These are phyloP conservation scores for Lates calcarifer DNA, from an alignment of 2,113 vertebrate genomes.

Conservation along the genomic window DNA sequence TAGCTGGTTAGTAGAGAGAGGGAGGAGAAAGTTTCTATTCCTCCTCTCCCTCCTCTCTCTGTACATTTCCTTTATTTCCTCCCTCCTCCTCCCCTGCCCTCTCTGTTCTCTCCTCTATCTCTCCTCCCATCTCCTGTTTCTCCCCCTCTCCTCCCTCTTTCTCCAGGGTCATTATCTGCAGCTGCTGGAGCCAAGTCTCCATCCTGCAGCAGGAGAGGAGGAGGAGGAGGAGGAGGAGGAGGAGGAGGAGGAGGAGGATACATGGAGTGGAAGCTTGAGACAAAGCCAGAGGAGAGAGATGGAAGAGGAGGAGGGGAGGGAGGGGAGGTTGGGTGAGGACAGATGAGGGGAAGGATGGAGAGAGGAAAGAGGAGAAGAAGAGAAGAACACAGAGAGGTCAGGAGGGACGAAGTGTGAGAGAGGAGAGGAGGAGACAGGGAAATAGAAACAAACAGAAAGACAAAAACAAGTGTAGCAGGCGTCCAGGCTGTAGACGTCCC, in stretches of 20 bases:
- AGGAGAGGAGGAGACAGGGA: background rate
- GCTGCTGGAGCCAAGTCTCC: constrained; percentile 58
- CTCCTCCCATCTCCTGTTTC: background rate
- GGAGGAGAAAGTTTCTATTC: constrained; percentile 50
- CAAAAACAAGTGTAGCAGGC: too few relatives aligned
- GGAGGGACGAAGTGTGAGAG: background rate
- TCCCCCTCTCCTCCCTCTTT: background rate
- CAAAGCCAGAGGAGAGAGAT: constrained; percentile 30
- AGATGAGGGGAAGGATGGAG: background rate
- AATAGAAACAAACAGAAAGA: too few relatives aligned
- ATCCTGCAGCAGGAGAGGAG: constrained; percentile 51
- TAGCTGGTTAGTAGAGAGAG: constrained; percentile 39
- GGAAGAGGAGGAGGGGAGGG: background rate
- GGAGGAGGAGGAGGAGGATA: constrained; percentile 22
- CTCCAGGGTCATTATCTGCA: constrained; percentile 56
- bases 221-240: constrained; percentile 20
- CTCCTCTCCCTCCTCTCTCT: background rate
- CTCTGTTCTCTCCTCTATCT: constrained; percentile 31
- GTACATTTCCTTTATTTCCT: constrained; percentile 24
- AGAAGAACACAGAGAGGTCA: constrained; percentile 20
- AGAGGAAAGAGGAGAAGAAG: constrained; percentile 19
- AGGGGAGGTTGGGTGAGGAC: background rate
- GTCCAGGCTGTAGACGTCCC: too few relatives aligned
- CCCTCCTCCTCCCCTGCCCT: background rate
- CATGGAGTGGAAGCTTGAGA: constrained; percentile 48